These are phyloP conservation scores for Diplosoma virens DNA, from an alignment of 23 tunicate genomes.

Conservation along the genomic window DNA sequence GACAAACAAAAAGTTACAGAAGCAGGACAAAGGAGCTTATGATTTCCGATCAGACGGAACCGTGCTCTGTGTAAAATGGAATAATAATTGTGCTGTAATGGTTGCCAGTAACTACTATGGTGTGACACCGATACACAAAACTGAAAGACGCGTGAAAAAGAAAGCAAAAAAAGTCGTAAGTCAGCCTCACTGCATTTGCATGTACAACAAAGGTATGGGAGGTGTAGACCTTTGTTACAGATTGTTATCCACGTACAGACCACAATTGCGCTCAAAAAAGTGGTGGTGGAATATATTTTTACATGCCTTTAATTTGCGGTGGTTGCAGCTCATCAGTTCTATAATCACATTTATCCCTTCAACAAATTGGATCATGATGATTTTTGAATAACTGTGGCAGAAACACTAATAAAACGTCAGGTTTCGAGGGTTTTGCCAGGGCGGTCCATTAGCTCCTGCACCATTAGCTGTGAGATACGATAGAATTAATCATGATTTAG, in stretches of 20 bases:
- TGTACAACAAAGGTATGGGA: conserved; percentile 12
- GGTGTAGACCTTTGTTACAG: not conserved
- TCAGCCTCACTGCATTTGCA: not conserved
- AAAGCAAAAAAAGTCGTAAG: not conserved
- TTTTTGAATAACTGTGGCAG: not conserved
- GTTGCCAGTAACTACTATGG: not conserved
- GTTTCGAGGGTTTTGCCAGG: no score
- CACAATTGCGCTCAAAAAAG: conserved; percentile 1
- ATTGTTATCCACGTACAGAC: conserved; percentile 9
- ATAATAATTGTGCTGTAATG: not conserved
- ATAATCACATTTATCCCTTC: conserved; percentile 3
- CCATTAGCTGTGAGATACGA: not conserved
- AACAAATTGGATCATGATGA: not conserved
- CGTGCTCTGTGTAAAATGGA: conserved; percentile 12
- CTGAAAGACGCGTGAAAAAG: conserved; percentile 4
- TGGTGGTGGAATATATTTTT: conserved; percentile 23
- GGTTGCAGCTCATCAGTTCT: conserved; percentile 1
- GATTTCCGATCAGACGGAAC: conserved; percentile 4
- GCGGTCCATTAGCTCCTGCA: no score
- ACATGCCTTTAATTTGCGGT: not conserved
- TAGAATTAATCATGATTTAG: not conserved
- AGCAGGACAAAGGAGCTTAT: not conserved
- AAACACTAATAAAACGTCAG: no score
- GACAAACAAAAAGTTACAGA: not conserved
- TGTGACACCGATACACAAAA: not conserved